Evolutionary conservation across 2,113 vertebrate genomes (phyloP), one percentile per base, ranked within the genome.

Genomic region (Mesembrinibis cayennensis): DNA sequence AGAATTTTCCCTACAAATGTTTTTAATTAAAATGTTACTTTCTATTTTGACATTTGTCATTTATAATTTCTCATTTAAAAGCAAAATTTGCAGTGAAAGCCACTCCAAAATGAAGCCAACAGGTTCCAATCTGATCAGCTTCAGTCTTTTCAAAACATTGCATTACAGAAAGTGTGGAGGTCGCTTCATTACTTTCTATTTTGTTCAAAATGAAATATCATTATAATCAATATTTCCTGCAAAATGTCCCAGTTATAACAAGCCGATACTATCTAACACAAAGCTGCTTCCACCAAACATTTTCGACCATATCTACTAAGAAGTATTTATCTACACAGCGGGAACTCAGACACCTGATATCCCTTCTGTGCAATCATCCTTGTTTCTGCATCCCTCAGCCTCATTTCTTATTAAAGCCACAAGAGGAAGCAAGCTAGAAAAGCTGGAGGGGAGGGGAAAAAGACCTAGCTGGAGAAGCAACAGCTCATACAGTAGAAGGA

Each of bases 1-100:
- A 91, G 78, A 90, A 73, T 90, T 40, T 55, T 58, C 76, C 34
- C 26, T 40, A 42, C 23, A 81, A 90, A 86, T 50, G 71, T 45
- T 95, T 95, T 87, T 50, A 92, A 92, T 96, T 94, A 93, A 96
- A 90, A 79, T 32, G 9, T 65, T 80, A 36, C 19, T 92, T 84
- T 93, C 38, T 90, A 52, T 88, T 97, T 93, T 93, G 87, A 86
- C 53, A 62, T 74, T 87, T 85, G 23, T 78, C 7, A 0, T 36
- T 89, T 73, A 55, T 25, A 71, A 83, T 95, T 73, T 93, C 86
- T 78, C 59, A 66, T 87, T 92, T 86, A 36, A 78, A 90, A 94
- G 16, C 16, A 80, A 93, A 73, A 92, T 55, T 58, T 88, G 34
- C 25, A 56, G 52, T 62, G 38, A 88, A 92, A 93, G 26, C 5